Base-by-base conservation (phyloP, 2,888 invertebrate genomes). In the Acrocyrtus sp. region DNA sequence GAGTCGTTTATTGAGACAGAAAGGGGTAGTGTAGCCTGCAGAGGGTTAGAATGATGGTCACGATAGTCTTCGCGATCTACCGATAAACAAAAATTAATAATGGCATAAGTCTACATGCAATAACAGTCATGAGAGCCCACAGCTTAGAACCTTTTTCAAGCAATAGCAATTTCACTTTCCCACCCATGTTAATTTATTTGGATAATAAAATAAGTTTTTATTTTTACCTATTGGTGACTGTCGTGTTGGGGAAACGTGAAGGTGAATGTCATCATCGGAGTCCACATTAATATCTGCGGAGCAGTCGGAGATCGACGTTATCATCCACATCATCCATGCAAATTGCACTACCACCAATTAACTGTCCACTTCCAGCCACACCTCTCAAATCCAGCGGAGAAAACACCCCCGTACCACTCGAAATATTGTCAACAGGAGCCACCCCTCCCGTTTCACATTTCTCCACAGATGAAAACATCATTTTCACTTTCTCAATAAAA, bases 261-360 rank as follows among this genome's bases (percentile, higher is more conserved):
- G 62, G 48, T 62, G 66, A 21, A 78, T 72, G 12, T 80, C 82
- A 66, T 84, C 84, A 80, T 84, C 84, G 29, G 84, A 84, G 62
- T 84, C 84, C 22, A 84, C 83, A 80, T 84, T 84, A 67, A 84
- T 83, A 78, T 85, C 84, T 29, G 61, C 69, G 17, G 54, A 54
- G 21, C 61, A 69, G 43, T 69, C 69, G 3, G 82, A 80, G 65
- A n/a, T 83, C 83, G 47, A 82, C 81, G 68, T 82, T 82, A 19
- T 72, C 75, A 27, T 48, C 54, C 29, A 62, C 68, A 17, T 68
- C 68, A 17, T 68, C 68, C 50, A 58, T 47, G 26, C 45, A 43
- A 29, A 65, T 56, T 27, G 29, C 57, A 19, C 53, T 65, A n/a
- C 50, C 62, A 50, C 61, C 61, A 15, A 34, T 50, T 19, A 22